Evolutionary conservation across 2,113 vertebrate species (phyloP), one percentile per base, ranked within the genome.

Genomic region (Marmota flaviventris): DNA sequence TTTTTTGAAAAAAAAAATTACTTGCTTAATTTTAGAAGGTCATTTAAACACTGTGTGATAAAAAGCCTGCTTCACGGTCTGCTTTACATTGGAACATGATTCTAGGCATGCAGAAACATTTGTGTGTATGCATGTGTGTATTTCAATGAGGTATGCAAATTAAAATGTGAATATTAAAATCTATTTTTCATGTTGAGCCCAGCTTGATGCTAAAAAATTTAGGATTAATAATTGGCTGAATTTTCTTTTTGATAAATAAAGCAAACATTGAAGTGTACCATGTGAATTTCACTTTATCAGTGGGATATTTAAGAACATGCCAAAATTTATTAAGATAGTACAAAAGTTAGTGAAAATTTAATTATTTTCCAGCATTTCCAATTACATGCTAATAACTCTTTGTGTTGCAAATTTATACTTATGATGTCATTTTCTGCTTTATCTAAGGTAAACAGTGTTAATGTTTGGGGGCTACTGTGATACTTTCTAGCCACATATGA

Each of bases 161-260:
- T n/a, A 25, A 77, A 85, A 7, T 8, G 89, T 48, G 87, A 89
- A 45, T 72, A 89, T 51, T 96, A 67, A 86, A 94, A 56, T 53
- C 1, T 2, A 67, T 63, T 16, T 91, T 86, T 95, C 20, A 90
- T 77, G 53, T 53, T 37, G 65, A 65, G 9, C 12, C 94, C 24
- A 65, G 14, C 7, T 22, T 67, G 17, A 65, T 85, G 24, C 58
- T 94, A n/a, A 82, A 91, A 79, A 39, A 25, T 17, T 85, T 78
- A 82, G 1, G 13, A 85, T 61, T 91, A 75, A 79, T 92, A 69
- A 45, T 3, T 73, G 4, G 1, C 13, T 93, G 45, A 93, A 51
- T 76, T 97, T 94, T 91, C 14, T 61, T 72, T 77, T 14, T 56
- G 24, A 81, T 93, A 65, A 72, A 42, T 83, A 56, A 92, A 95